A percentile compares a stretch with the other conserved stretches of the same genome.
These are phyloP conservation scores for Drosophila niveifrons DNA, from an alignment of 2,888 invertebrate species.

Conservation along the genomic window DNA sequence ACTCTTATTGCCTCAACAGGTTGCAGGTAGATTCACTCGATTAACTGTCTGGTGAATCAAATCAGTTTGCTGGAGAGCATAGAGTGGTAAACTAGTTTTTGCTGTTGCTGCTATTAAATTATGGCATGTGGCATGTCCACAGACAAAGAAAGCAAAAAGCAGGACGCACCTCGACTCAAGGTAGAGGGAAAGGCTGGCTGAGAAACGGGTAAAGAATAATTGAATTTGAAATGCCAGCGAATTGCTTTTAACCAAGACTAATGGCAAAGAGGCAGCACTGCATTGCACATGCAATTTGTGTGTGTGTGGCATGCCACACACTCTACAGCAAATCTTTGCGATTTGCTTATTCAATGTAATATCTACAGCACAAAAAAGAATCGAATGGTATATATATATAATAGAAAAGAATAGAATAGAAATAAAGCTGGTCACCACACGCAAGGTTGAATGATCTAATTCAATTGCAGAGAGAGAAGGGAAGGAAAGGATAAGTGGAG, in stretches of 20 bases:
- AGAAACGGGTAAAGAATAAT: constrained; percentile 37
- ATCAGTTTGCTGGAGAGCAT: constrained; percentile 49
- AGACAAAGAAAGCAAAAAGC: constrained; percentile 11
- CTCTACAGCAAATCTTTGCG: constrained; percentile 47
- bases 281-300: background rate
- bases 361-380: background rate
- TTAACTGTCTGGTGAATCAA: constrained; percentile 59
- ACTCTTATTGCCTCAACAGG: constrained; percentile 8
- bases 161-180: constrained; percentile 27
- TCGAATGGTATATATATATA: background rate
- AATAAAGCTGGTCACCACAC: constrained; percentile 28
- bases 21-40: constrained; percentile 51
- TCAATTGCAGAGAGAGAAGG: constrained; percentile 22
- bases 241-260: constrained; percentile 36
- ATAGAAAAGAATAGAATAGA: constrained; percentile 5
- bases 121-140: constrained; percentile 41
- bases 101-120: constrained; percentile 57
- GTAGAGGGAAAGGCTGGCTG: constrained; percentile 19
- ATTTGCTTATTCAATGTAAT: constrained; percentile 34
- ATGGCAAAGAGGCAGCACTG: background rate
- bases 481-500: background rate
- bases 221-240: constrained; percentile 52
- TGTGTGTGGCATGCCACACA: constrained; percentile 20
- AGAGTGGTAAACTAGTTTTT: constrained; percentile 48
- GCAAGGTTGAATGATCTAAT: constrained; percentile 55